Evolutionary conservation across 2,113 vertebrate species (phyloP).

Genomic region (Cyrtonyx montezumae): DNA sequence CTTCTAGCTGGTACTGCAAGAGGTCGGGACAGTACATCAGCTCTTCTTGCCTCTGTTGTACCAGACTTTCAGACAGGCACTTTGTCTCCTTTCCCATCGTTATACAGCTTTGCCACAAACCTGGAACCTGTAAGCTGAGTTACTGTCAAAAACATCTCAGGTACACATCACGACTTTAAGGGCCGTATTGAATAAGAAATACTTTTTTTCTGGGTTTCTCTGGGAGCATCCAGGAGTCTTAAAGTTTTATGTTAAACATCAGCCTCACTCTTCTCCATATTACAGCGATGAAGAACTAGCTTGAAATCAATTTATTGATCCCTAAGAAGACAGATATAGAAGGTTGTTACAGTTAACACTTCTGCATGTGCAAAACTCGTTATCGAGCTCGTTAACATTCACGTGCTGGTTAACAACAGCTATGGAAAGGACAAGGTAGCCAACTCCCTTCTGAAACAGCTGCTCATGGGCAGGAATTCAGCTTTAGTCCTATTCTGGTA

Average conservation of each 20-base stretch:
- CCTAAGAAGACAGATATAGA: conserved; percentile 36
- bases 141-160: conserved; percentile 35
- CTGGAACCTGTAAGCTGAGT: conserved; percentile 20
- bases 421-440: neutral
- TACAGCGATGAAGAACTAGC: conserved; percentile 23
- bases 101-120: neutral
- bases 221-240: neutral
- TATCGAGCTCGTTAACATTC: conserved; percentile 12
- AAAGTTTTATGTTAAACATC: conserved; percentile 34
- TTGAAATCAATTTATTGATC: conserved; percentile 38
- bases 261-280: conserved; percentile 9
- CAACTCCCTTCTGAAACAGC: neutral
- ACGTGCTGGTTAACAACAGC: neutral
- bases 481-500: neutral
- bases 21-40: neutral
- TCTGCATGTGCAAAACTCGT: conserved; percentile 30
- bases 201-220: neutral
- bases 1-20: neutral
- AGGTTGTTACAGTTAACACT: conserved; percentile 25
- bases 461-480: neutral
- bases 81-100: neutral
- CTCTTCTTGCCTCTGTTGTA: neutral
- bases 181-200: neutral
- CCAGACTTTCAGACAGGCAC: neutral
- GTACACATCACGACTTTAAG: neutral